Conservation (phyloP, 2,113 vertebrate species). For the Ceuthmochares aereus region DNA sequence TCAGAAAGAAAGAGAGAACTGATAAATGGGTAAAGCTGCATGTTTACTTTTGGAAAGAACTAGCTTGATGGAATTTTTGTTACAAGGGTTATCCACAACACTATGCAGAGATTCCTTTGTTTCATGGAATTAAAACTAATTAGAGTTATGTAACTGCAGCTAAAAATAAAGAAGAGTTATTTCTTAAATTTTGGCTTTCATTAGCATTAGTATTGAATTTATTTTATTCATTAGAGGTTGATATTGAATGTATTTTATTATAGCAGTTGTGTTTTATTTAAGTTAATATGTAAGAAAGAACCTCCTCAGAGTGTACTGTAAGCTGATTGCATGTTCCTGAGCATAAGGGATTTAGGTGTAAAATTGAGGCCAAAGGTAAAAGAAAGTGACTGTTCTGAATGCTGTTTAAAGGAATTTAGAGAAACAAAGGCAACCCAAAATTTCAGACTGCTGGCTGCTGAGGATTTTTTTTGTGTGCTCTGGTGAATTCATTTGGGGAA, state of each 20-base stretch:
- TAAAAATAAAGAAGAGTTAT: not conserved
- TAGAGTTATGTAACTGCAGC: not conserved
- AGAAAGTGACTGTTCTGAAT: not conserved
- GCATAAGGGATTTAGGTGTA: not conserved
- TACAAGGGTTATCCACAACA: not conserved
- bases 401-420: not conserved
- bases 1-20: not conserved
- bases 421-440: not conserved
- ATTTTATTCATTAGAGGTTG: not conserved
- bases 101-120: not conserved
- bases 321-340: not conserved
- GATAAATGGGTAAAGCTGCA: not conserved
- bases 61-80: not conserved
- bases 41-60: not conserved
- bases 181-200: not conserved
- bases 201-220: not conserved
- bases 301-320: not conserved
- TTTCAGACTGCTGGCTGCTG: not conserved
- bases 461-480: not conserved
- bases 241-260: not conserved
- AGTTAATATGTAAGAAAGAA: not conserved
- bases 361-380: not conserved
- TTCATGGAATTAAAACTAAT: not conserved
- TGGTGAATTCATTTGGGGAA: not conserved
- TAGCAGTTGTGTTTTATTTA: not conserved